Evolutionary conservation across 2,797 vertebrate species (phyloP), one percentile per base, ranked within the genome.

Genomic region (Karalla daura): DNA sequence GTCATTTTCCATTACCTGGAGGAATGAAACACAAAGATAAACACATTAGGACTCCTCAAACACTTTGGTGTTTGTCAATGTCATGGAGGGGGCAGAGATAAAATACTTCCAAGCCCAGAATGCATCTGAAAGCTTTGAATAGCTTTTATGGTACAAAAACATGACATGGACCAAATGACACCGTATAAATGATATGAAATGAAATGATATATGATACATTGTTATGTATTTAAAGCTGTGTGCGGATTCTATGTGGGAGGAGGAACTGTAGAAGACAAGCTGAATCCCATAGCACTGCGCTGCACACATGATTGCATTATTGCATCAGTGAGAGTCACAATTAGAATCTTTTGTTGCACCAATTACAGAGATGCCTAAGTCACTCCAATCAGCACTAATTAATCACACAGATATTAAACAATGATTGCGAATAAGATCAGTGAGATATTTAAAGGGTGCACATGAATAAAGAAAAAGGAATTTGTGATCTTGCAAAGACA

Each of bases 1-100:
- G 46, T 44, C 51, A 14, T 36, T 15, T 32, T 81, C 82, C 80
- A 76, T 90, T 51, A 3, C 62, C 86, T 88, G 32, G 27, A 55
- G 23, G 37, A 20, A 44, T 30, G 10, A 54, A 59, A 64, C 30
- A n/a, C 43, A 58, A 50, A 33, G 36, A 49, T 35, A 53, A 71
- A 70, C 21, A 37, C 50, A 49, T 60, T 33, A 53, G 30, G 23
- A 13, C 24, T 11, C 17, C 37, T 52, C 59, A 40, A 41, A 69
- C 59, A 28, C 44, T 46, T 20, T 7, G 9, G 20, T 49, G 50
- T 35, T 43, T 54, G 28, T 55, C 18, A 37, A 2, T 37, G 63
- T 25, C 55, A 35, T 0, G 7, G 6, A 45, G 39, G 12, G 9
- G 18, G 47, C n/a, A 43, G 58, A 41, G 27, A 8, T 12, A 27